phyloP scores from a whole-genome alignment of 2,113 vertebrate genomes.

The Microcebus tavaratra region DNA sequence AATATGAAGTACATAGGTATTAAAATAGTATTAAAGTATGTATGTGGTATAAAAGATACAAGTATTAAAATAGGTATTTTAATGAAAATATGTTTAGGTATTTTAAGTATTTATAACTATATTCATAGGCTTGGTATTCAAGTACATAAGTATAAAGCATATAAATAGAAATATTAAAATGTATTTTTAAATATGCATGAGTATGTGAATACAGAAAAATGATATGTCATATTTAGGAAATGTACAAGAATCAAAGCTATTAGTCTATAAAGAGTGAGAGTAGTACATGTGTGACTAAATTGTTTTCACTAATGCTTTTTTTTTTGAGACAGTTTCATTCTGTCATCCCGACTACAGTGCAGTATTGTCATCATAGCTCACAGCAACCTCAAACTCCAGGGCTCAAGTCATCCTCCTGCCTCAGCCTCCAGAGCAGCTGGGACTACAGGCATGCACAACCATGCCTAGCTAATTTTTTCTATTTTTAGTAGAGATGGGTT shows the following conservation, averaged over 20 bases:
- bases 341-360: no score
- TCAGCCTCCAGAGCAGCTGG: no score
- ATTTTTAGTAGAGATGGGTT: no score
- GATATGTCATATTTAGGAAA: constrained; percentile 8
- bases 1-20: not conserved
- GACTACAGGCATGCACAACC: no score
- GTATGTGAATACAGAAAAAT: not conserved
- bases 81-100: not conserved
- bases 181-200: constrained; percentile 6
- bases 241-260: constrained; percentile 36
- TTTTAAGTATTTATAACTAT: constrained; percentile 43
- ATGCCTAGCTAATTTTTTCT: no score
- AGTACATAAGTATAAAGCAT: not conserved
- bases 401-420: no score
- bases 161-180: constrained; percentile 33
- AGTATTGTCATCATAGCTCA: no score
- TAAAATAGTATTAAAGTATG: not conserved
- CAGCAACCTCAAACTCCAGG: no score
- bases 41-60: not conserved
- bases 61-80: not conserved
- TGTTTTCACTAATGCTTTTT: not conserved
- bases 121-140: not conserved
- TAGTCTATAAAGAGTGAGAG: constrained; percentile 7
- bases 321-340: no score
- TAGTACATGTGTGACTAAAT: not conserved